A percentile compares a stretch with the other conserved stretches of the same genome.
Conservation (phyloP, 2,888 invertebrate species). For the Prosapia bicincta region DNA sequence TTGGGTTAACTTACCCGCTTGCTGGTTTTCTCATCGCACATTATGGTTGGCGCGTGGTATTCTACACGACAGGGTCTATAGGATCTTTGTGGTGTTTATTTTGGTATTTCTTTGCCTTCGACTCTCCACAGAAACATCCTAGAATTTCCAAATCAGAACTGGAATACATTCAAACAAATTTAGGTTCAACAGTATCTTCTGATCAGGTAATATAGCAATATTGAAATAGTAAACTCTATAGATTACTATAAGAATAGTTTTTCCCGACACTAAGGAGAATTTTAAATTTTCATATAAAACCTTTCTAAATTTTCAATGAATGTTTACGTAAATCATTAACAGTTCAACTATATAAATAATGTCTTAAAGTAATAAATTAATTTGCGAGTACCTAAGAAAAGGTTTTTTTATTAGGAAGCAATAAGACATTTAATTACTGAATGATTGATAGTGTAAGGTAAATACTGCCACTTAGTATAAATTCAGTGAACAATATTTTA, state of each 20-base stretch:
- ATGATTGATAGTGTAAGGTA: too few species aligned
- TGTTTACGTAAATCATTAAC: too few species aligned
- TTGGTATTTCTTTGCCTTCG: conserved; percentile 66
- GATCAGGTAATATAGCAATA: conserved; percentile 47
- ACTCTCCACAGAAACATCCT: conserved; percentile 64
- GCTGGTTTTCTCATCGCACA: conserved; percentile 66
- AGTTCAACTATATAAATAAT: too few species aligned
- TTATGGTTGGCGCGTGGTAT: conserved; percentile 64
- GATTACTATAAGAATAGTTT: too few species aligned
- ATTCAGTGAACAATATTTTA: too few species aligned
- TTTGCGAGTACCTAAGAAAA: too few species aligned
- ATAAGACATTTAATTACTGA: too few species aligned
- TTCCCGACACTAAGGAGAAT: not conserved
- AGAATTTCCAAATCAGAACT: conserved; percentile 62
- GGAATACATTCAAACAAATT: conserved; percentile 61
- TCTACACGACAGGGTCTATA: conserved; percentile 65
- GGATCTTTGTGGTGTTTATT: conserved; percentile 62
- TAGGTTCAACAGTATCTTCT: conserved; percentile 52
- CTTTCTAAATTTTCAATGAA: too few species aligned
- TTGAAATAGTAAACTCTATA: not conserved
- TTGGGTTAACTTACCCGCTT: conserved; percentile 66
- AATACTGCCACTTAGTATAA: too few species aligned
- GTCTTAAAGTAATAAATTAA: too few species aligned
- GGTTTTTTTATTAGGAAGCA: too few species aligned
- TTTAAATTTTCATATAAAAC: too few species aligned